Percentiles rank a stretch among this genome's conserved stretches.
phyloP scores from a whole-genome alignment of 2,797 vertebrate species.

The Ibycter americanus region DNA sequence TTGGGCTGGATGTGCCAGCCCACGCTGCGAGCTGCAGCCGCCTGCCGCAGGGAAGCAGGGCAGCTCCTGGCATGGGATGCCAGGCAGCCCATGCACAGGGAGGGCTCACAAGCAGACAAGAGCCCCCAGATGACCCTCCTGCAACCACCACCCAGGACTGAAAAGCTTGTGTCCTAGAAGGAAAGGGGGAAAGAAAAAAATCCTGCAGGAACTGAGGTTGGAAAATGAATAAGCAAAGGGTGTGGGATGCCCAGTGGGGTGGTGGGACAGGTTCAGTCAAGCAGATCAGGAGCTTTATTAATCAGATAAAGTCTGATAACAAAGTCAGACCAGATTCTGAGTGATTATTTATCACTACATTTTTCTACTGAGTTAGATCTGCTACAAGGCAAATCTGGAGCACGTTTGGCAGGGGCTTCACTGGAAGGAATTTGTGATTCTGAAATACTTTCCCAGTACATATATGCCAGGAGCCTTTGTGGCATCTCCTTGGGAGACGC shows the following conservation, averaged over 20 bases:
- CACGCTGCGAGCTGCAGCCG: background rate
- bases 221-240: background rate
- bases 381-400: background rate
- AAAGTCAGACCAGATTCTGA: background rate
- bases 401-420: background rate
- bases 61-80: background rate
- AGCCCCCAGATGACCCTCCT: background rate
- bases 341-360: background rate
- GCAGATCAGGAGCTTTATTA: background rate
- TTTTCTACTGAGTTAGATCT: background rate
- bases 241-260: background rate
- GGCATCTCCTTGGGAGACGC: background rate
- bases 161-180: background rate
- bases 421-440: background rate
- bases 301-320: background rate
- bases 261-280: background rate
- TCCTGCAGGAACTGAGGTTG: background rate
- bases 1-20: background rate
- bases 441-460: background rate
- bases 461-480: background rate
- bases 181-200: background rate
- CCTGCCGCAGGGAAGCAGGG: rapidly evolving
- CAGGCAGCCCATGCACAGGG: background rate
- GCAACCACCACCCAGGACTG: background rate
- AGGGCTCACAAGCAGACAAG: background rate